Percentiles rank a stretch among this genome's conserved stretches.
These are phyloP conservation scores for Chesias legatella DNA, from an alignment of 2,888 invertebrate species.

Conservation along the genomic window DNA sequence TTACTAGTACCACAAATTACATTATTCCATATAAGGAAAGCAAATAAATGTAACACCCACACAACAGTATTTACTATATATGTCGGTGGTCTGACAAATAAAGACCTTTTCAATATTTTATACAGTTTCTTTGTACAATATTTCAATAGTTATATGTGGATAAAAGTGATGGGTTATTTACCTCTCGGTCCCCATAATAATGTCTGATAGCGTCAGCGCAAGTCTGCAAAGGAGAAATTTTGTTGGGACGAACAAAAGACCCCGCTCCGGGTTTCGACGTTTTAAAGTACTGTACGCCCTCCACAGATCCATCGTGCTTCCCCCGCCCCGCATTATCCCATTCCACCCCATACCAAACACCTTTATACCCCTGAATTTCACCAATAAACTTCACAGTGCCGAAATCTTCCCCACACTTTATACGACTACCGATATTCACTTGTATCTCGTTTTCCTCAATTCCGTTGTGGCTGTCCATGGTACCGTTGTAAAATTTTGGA, in stretches of 20 bases:
- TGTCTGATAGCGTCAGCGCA: slow-evolving; percentile 86
- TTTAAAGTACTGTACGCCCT: slow-evolving; percentile 90
- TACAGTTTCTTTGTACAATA: too few species aligned
- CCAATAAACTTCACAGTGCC: slow-evolving; percentile 88
- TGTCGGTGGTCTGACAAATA: slow-evolving; percentile 7
- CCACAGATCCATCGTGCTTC: slow-evolving; percentile 94
- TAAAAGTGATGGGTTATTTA: slow-evolving; percentile 28
- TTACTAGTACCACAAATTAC: too few species aligned
- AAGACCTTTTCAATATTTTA: too few species aligned
- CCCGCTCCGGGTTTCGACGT: slow-evolving; percentile 89
- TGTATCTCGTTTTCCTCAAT: slow-evolving; percentile 66
- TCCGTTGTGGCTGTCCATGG: slow-evolving; percentile 75
- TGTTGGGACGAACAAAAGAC: slow-evolving; percentile 92
- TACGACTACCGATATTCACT: slow-evolving; percentile 70
- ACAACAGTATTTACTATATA: not conserved
- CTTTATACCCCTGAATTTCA: slow-evolving; percentile 84
- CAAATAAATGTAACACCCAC: slow-evolving; percentile 4
- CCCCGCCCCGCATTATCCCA: slow-evolving; percentile 96
- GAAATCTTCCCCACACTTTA: slow-evolving; percentile 67
- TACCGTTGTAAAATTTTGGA: slow-evolving; percentile 76
- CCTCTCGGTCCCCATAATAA: slow-evolving; percentile 74
- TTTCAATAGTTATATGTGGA: too few species aligned
- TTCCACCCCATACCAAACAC: slow-evolving; percentile 96
- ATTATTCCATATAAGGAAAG: not conserved
- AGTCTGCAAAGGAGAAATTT: slow-evolving; percentile 86